Percentiles rank a stretch among this genome's conserved stretches.
phyloP scores from a whole-genome alignment of 2,888 invertebrate species.

The Heliconius cydno region DNA sequence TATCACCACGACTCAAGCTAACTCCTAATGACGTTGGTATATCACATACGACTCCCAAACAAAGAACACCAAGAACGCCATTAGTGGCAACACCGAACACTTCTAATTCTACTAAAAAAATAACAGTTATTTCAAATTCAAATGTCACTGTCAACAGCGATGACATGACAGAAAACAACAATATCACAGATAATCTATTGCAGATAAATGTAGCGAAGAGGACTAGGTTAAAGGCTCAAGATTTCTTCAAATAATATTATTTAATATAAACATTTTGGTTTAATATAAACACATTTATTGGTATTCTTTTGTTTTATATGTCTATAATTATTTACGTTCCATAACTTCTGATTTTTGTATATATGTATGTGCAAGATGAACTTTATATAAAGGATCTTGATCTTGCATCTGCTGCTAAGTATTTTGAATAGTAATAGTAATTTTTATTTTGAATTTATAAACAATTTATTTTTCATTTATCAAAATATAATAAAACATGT shows the following conservation, averaged over 20 bases:
- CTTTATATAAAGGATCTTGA: too few relatives aligned
- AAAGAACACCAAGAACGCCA: conserved; percentile 54
- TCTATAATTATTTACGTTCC: too few relatives aligned
- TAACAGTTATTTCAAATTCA: conserved; percentile 44
- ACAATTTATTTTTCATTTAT: too few relatives aligned
- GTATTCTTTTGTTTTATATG: too few relatives aligned
- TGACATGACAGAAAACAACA: conserved; percentile 56
- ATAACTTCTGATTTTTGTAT: too few relatives aligned
- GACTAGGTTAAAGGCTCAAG: conserved; percentile 89
- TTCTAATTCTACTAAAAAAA: conserved; percentile 41
- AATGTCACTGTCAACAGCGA: conserved; percentile 17
- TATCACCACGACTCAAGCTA: conserved; percentile 74
- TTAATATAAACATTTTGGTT: neutral
- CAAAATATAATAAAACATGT: too few relatives aligned
- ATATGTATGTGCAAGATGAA: too few relatives aligned
- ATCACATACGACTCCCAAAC: conserved; percentile 62
- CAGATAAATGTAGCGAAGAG: conserved; percentile 90
- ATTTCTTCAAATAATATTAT: conserved; percentile 85
- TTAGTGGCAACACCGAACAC: conserved; percentile 61
- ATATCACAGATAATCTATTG: conserved; percentile 92
- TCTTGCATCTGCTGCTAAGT: too few relatives aligned
- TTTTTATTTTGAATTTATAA: too few relatives aligned
- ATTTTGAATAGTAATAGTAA: too few relatives aligned
- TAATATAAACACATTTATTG: too few relatives aligned
- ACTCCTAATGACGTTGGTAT: conserved; percentile 72